Conservation (phyloP, 2,113 vertebrate genomes). For the Dipodomys ordii region DNA sequence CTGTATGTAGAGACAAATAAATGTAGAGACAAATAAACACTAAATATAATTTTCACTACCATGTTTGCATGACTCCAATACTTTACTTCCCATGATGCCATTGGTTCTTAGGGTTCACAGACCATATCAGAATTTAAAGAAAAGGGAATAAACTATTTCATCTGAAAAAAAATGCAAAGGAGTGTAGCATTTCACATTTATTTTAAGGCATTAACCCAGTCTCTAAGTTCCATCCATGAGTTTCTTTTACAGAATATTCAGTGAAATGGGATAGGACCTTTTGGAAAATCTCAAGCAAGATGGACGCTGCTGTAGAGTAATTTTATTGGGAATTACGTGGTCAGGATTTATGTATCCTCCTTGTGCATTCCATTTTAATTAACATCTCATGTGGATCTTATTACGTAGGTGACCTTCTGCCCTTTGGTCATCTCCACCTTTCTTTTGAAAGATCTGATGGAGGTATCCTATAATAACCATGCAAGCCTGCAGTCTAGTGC, state of each 20-base stretch:
- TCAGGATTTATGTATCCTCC: conserved; percentile 49
- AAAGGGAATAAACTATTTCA: conserved; percentile 1
- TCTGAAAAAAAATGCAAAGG: not conserved
- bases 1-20: conserved; percentile 10
- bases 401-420: conserved; percentile 76
- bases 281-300: conserved; percentile 52
- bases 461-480: conserved; percentile 69
- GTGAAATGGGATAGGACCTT: conserved; percentile 20
- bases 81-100: not conserved
- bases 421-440: conserved; percentile 79
- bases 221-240: not conserved
- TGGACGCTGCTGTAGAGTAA: conserved; percentile 44
- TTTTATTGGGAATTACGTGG: conserved; percentile 62
- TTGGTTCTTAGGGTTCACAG: not conserved
- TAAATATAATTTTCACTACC: conserved; percentile 9
- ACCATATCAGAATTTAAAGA: not conserved
- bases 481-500: conserved; percentile 33
- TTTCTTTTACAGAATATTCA: conserved; percentile 8
- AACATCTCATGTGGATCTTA: conserved; percentile 70
- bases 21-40: not conserved
- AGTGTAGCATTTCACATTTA: not conserved
- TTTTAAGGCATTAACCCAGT: conserved; percentile 5
- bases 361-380: conserved; percentile 80
- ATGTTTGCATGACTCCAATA: conserved; percentile 1
- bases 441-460: conserved; percentile 79